A percentile compares a stretch with the other conserved stretches of the same genome.
Conservation (phyloP, 2,888 invertebrate species). For the Galerucella calmariensis region DNA sequence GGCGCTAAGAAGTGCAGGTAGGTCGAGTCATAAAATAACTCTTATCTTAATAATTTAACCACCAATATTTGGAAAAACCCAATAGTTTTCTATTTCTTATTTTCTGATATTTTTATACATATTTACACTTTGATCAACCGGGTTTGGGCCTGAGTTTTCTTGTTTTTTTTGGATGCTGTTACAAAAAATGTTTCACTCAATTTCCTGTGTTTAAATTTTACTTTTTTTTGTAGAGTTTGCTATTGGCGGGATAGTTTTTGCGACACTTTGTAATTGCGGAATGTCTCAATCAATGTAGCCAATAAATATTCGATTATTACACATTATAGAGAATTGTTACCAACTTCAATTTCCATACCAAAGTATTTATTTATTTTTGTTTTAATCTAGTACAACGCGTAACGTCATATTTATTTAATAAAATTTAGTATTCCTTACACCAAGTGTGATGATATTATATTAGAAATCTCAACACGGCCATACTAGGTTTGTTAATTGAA, state of each 20-base stretch:
- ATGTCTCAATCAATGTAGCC: constrained; percentile 8
- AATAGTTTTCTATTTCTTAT: no score
- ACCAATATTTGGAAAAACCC: no score
- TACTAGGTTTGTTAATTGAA: no score
- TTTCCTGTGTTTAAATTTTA: no score
- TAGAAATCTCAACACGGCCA: neutral
- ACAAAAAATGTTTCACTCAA: no score
- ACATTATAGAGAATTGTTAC: neutral
- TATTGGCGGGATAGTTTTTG: neutral
- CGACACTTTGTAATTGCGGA: neutral
- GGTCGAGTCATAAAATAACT: no score
- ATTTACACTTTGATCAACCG: no score
- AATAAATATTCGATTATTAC: neutral
- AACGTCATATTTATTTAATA: neutral
- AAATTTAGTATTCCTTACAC: neutral
- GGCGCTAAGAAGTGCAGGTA: no score
- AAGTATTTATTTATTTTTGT: neutral
- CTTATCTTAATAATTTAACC: no score
- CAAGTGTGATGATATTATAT: neutral
- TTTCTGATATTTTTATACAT: no score
- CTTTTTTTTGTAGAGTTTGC: neutral
- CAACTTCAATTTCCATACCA: neutral
- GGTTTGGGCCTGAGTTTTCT: no score
- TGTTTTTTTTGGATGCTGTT: no score
- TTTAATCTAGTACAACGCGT: neutral